These are phyloP conservation scores for Sebastes trivittatus DNA, from an alignment of 2,797 vertebrate species.

Conservation along the genomic window DNA sequence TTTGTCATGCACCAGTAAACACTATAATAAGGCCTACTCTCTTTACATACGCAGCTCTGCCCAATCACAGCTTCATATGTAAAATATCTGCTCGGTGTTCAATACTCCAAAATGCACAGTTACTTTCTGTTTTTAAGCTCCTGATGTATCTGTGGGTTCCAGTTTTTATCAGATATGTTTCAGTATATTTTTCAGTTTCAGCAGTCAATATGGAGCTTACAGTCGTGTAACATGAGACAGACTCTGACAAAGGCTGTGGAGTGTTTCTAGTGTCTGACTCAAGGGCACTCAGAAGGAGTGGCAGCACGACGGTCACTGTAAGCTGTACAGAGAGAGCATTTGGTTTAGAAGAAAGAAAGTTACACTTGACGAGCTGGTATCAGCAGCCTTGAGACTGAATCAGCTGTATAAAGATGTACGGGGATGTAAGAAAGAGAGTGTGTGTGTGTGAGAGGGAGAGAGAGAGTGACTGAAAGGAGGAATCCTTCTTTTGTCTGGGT, in stretches of 20 bases:
- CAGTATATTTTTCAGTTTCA: too few species aligned
- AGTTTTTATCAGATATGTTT: neutral
- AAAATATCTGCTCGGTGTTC: too few species aligned
- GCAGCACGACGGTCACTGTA: neutral
- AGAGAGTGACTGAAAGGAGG: constrained; percentile 50
- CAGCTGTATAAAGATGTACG: constrained; percentile 5
- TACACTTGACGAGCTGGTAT: neutral
- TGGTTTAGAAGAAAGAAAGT: neutral
- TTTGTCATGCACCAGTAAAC: too few species aligned
- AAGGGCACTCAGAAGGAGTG: neutral
- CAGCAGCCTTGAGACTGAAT: neutral
- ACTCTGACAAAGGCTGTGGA: neutral
- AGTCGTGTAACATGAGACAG: neutral
- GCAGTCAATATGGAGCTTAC: neutral
- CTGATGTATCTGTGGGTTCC: neutral
- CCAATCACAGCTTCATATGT: too few species aligned
- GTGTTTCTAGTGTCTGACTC: neutral
- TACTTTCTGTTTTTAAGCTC: neutral
- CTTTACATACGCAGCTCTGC: too few species aligned
- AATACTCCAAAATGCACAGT: too few species aligned
- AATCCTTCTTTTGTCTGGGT: constrained; percentile 71
- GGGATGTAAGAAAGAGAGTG: neutral
- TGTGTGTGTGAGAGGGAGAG: neutral
- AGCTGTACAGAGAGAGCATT: neutral
- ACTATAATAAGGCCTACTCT: too few species aligned